Evolutionary conservation across 2,797 vertebrate species (phyloP).

Genomic region (Otolemur crassicaudatus): DNA sequence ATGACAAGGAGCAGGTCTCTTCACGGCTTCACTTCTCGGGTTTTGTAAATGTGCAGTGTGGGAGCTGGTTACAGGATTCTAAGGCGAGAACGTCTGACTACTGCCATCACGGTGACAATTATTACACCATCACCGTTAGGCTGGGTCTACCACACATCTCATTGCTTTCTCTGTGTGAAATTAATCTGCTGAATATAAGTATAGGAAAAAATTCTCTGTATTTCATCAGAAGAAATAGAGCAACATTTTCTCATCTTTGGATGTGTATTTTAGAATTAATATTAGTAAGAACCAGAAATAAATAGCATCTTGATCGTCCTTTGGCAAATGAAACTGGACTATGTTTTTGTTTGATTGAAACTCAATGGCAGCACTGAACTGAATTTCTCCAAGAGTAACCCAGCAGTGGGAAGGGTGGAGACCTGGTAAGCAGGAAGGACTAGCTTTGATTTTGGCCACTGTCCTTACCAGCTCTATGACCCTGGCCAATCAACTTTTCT

Average conservation of each 20-base stretch:
- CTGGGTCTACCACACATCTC: neutral
- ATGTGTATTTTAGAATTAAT: neutral
- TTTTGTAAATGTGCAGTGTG: neutral
- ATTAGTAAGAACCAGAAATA: neutral
- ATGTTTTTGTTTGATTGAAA: neutral
- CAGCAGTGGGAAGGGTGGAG: accelerated
- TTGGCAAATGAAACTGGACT: neutral
- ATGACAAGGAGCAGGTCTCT: neutral
- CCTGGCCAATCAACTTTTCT: neutral
- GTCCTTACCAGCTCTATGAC: neutral
- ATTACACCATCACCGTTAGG: neutral
- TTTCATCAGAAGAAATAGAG: neutral
- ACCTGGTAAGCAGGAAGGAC: neutral
- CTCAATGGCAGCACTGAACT: neutral
- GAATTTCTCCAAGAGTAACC: neutral
- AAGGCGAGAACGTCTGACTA: neutral
- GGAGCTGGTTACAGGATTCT: neutral
- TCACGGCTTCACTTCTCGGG: neutral
- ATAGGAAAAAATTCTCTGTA: neutral
- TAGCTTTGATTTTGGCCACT: neutral
- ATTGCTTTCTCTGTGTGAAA: neutral
- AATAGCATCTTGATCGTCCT: neutral
- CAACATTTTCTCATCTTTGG: neutral
- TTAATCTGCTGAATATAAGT: neutral
- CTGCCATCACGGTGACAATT: neutral